A percentile compares a stretch with the other conserved stretches of the same genome.
These are phyloP conservation scores for Chrysolina oricalcia DNA, from an alignment of 2,888 invertebrate species.

Conservation along the genomic window DNA sequence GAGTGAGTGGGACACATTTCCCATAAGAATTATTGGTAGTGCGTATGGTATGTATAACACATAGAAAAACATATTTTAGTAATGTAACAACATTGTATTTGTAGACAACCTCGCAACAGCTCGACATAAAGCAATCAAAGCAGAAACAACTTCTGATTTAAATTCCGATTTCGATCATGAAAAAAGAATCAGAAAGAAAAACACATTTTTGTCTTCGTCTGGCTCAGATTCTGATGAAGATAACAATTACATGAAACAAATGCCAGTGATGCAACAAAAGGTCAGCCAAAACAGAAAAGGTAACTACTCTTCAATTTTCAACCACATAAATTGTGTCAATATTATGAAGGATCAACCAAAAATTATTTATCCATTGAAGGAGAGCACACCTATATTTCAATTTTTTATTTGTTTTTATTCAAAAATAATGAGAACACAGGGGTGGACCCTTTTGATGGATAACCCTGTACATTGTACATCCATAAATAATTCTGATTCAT, in stretches of 20 bases:
- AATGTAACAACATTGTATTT: slow-evolving; percentile 7
- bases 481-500: too few relatives aligned
- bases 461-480: too few relatives aligned
- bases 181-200: slow-evolving; percentile 13
- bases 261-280: not conserved
- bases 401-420: too few relatives aligned
- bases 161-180: slow-evolving; percentile 1
- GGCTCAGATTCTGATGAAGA: too few relatives aligned
- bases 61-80: too few relatives aligned
- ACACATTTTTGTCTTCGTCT: slow-evolving; percentile 2
- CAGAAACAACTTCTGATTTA: slow-evolving; percentile 7
- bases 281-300: slow-evolving; percentile 5
- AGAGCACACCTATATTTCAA: not conserved
- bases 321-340: too few relatives aligned
- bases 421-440: too few relatives aligned
- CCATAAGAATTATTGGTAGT: slow-evolving; percentile 1
- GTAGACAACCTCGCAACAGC: slow-evolving; percentile 5
- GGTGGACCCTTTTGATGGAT: too few relatives aligned
- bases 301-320: not conserved
- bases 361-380: not conserved
- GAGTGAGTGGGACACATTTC: slow-evolving; percentile 9
- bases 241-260: too few relatives aligned
- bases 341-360: too few relatives aligned
- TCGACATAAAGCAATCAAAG: not conserved
- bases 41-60: slow-evolving; percentile 19